phyloP scores from a whole-genome alignment of 1,140 invertebrate genomes.

The Luehdorfia chinensis region DNA sequence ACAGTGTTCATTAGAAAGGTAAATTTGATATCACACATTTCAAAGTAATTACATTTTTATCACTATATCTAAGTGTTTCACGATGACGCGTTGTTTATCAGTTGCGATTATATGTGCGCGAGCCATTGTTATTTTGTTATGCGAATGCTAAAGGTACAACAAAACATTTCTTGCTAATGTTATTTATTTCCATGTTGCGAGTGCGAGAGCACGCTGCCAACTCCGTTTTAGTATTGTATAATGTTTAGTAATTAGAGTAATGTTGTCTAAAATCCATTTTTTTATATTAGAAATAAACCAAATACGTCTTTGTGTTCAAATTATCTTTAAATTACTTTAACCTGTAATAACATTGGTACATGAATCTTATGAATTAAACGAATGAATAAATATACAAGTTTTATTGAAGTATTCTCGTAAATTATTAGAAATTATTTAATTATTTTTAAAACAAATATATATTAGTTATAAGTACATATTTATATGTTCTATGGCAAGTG shows the following conservation, averaged over 20 bases:
- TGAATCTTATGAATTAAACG: too few species aligned
- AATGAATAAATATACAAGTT: too few species aligned
- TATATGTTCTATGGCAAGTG: too few species aligned
- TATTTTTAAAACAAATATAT: too few species aligned
- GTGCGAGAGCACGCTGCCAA: neutral
- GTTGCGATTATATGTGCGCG: slow-evolving; percentile 3
- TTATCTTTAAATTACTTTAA: too few species aligned
- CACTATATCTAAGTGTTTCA: slow-evolving; percentile 6
- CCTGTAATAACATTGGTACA: too few species aligned
- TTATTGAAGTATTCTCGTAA: too few species aligned
- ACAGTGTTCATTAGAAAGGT: neutral
- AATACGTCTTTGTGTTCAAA: too few species aligned
- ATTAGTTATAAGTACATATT: too few species aligned
- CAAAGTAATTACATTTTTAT: neutral
- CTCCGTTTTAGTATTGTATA: neutral
- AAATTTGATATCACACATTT: neutral
- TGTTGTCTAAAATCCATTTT: neutral
- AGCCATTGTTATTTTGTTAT: slow-evolving; percentile 6
- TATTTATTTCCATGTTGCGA: neutral
- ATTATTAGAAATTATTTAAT: too few species aligned
- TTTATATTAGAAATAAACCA: neutral
- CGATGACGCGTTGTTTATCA: slow-evolving; percentile 7
- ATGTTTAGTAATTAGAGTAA: neutral
- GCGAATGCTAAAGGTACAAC: neutral
- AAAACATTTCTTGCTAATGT: neutral